Evolutionary conservation across 2,113 vertebrate genomes (phyloP).

Genomic region (Cyrtonyx montezumae): DNA sequence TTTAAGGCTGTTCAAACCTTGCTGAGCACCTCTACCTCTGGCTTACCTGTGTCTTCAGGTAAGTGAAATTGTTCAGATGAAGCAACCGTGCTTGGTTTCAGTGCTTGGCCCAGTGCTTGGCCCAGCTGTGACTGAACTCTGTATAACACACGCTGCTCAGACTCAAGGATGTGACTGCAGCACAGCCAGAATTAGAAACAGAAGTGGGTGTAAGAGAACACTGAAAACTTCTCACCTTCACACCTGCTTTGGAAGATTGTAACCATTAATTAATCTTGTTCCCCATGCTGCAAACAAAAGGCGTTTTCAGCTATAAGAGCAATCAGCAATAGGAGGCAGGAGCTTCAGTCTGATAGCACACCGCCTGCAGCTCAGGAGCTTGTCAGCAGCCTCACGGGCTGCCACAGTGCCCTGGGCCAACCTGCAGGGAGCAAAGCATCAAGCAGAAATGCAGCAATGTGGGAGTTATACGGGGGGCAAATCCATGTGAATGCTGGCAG

Average conservation of each 20-base stretch:
- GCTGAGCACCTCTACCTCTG: neutral
- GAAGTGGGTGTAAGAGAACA: neutral
- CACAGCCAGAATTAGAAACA: neutral
- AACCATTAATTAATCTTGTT: neutral
- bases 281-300: neutral
- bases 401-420: neutral
- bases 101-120: neutral
- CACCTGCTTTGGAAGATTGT: too few species aligned
- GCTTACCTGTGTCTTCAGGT: neutral
- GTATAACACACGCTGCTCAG: rapidly evolving
- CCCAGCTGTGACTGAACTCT: rapidly evolving
- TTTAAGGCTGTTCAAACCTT: neutral
- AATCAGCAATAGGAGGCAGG: neutral
- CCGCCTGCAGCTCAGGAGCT: rapidly evolving
- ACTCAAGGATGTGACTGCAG: neutral
- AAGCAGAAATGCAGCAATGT: neutral
- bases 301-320: neutral
- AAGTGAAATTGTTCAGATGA: neutral
- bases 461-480: rapidly evolving
- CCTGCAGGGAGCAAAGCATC: neutral
- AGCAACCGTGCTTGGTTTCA: neutral
- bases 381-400: neutral
- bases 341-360: neutral
- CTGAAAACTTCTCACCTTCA: too few species aligned
- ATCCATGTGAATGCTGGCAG: neutral